These are phyloP conservation scores for Tuta absoluta DNA, from an alignment of 2,888 invertebrate genomes.

Conservation along the genomic window DNA sequence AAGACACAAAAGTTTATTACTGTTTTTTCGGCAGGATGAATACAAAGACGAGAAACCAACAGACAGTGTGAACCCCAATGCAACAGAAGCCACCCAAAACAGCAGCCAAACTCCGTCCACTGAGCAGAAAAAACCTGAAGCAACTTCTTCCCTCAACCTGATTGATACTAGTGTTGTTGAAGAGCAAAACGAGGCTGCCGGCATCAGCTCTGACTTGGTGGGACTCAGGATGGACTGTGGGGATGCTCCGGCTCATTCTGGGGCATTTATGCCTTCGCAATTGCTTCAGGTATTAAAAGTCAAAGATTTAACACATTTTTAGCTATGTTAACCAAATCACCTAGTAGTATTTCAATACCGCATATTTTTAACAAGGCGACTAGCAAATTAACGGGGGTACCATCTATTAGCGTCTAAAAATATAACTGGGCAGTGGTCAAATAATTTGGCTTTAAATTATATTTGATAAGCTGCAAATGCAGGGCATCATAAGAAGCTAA, in stretches of 20 bases:
- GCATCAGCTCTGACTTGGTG: slow-evolving; percentile 63
- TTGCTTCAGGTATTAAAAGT: slow-evolving; percentile 59
- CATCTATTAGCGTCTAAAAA: no score
- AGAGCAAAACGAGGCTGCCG: slow-evolving; percentile 40
- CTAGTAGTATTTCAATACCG: no score
- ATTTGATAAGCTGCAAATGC: no score
- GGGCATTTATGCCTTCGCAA: slow-evolving; percentile 77
- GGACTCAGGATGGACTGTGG: slow-evolving; percentile 65
- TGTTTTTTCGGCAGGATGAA: slow-evolving; percentile 78
- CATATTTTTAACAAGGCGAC: no score
- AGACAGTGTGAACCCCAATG: slow-evolving; percentile 52
- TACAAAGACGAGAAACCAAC: slow-evolving; percentile 76
- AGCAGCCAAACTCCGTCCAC: slow-evolving; percentile 40
- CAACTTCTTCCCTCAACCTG: slow-evolving; percentile 51
- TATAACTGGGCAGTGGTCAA: no score
- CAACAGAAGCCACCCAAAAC: slow-evolving; percentile 43
- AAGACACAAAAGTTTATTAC: slow-evolving; percentile 4
- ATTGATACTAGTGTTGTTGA: slow-evolving; percentile 60
- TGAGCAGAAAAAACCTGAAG: slow-evolving; percentile 33
- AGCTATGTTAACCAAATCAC: no score
- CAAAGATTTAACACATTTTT: background rate
- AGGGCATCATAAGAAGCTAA: no score
- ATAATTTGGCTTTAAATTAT: no score
- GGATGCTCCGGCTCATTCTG: slow-evolving; percentile 60
- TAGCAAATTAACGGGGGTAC: no score